Evolutionary conservation across 2,888 invertebrate species (phyloP).

Genomic region (Eudasyphora cyanicolor): DNA sequence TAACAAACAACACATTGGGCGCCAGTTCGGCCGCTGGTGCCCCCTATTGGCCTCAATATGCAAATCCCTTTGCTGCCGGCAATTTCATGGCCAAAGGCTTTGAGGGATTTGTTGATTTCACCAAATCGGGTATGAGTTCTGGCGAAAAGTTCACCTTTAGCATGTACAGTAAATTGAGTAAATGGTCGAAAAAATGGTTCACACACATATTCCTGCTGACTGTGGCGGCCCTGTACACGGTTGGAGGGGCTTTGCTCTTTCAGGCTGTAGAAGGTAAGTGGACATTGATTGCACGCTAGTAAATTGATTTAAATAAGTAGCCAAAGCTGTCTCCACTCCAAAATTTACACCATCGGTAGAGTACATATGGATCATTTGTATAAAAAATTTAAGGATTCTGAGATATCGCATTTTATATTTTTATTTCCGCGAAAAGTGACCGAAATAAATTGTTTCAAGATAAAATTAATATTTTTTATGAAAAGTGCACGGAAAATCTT

Average conservation of each 20-base stretch:
- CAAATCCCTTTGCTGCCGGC: slow-evolving; percentile 83
- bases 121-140: slow-evolving; percentile 90
- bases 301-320: background rate
- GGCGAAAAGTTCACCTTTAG: slow-evolving; percentile 92
- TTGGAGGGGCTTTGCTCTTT: slow-evolving; percentile 91
- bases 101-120: slow-evolving; percentile 88
- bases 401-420: too few relatives aligned
- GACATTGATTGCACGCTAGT: too few relatives aligned
- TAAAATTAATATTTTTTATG: too few relatives aligned
- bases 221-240: slow-evolving; percentile 88
- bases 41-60: slow-evolving; percentile 77
- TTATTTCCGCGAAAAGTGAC: too few relatives aligned
- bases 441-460: too few relatives aligned
- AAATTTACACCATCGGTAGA: too few relatives aligned
- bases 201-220: slow-evolving; percentile 92
- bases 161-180: slow-evolving; percentile 88
- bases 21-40: slow-evolving; percentile 64
- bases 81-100: slow-evolving; percentile 91
- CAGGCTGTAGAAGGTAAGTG: slow-evolving; percentile 88
- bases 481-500: too few relatives aligned
- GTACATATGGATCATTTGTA: too few relatives aligned
- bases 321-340: too few relatives aligned
- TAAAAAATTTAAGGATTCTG: too few relatives aligned
- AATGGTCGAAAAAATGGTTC: slow-evolving; percentile 91
- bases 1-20: slow-evolving; percentile 70